phyloP scores from a whole-genome alignment of 2,113 vertebrate species.

The Phaethon lepturus region DNA sequence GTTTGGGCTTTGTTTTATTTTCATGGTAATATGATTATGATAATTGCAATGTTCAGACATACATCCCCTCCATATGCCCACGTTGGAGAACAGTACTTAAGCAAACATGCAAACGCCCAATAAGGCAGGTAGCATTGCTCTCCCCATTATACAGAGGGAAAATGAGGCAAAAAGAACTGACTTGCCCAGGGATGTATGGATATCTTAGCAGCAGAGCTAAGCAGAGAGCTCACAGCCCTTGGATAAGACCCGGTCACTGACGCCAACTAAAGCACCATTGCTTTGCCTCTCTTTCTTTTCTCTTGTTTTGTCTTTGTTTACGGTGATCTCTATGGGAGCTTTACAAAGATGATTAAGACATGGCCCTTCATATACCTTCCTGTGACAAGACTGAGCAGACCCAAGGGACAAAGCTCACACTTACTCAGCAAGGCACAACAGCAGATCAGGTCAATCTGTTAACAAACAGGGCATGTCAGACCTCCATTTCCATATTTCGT shows the following conservation, averaged over 20 bases:
- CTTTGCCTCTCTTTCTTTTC: neutral
- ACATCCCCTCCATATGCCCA: neutral
- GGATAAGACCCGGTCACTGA: neutral
- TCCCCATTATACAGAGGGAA: neutral
- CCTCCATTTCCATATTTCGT: neutral
- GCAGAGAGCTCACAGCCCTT: neutral
- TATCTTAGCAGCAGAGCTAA: neutral
- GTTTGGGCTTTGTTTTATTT: conserved; percentile 12
- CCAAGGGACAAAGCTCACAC: neutral
- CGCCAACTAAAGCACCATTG: neutral
- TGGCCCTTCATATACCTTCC: neutral
- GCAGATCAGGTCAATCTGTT: neutral
- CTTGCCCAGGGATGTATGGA: rapidly evolving
- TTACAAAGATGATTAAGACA: neutral
- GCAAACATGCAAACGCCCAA: neutral
- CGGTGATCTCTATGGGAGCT: neutral
- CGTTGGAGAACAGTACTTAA: neutral
- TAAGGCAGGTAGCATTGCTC: neutral
- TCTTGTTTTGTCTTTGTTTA: neutral
- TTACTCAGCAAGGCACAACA: neutral
- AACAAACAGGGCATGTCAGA: neutral
- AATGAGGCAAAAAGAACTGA: neutral
- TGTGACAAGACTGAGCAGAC: neutral
- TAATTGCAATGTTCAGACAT: neutral
- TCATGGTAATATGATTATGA: neutral